Evolutionary conservation across 1,140 invertebrate genomes (phyloP), one percentile per base, ranked within the genome.

Genomic region (Potamilus streckersoni): DNA sequence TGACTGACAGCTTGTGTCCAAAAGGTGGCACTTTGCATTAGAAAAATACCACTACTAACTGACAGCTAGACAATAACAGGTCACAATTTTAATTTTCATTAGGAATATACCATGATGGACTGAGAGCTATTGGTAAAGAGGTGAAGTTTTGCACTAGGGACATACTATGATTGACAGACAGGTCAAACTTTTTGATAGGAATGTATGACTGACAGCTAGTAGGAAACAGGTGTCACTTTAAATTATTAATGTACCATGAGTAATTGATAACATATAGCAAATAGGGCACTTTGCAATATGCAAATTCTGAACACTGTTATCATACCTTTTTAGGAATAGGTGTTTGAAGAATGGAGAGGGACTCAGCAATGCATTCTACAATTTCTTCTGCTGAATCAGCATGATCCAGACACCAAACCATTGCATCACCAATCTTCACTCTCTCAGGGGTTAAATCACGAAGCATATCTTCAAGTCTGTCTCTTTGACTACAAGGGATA

Each of bases 351-450:
- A 95, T 96, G 16, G 93, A 93, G 61, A 99, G 73, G 16, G 89
- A 86, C 66, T 89, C 88, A 55, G 86, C 70, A 75, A 99, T 94
- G 87, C 96, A 97, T 79, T 97, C 95, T 66, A 96, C 95, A 73
- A 99, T 96, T 91, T 99, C 98, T 86, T 97, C 97, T 19, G 95
- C 97, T 66, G 97, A 96, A 90, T 99, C 97, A 27, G 97, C 96
- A 91, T 99, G 98, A 87, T 99, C 97, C 73, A 99, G 95, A 90
- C 97, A 99, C 92, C 98, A 99, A 31, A 99, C 94, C 98, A 99
- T 99, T 0, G 94, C 94, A 89, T 98, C 88, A 13, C 86, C 90
- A 55, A 91, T 81, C 89, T 94, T 95, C 69, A 92, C 90, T 80
- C 95, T 92, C 87, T 98, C 95, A 1, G 97, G 96, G 0, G 94